Base-by-base conservation (phyloP, 1,140 invertebrate genomes). In the Heliconius melpomene region DNA sequence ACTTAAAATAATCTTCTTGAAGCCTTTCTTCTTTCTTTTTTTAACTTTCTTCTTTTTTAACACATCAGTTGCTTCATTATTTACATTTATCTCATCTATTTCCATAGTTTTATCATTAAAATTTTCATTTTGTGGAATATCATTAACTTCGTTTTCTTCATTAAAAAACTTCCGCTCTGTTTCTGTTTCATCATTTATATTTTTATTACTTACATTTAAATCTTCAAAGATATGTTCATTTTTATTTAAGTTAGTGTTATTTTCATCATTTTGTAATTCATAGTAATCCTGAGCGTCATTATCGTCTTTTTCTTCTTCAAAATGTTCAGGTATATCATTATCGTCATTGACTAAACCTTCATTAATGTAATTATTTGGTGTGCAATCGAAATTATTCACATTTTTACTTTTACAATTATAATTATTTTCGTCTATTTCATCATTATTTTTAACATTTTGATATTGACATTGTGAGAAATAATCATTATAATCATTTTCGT, bases 1-100 rank as follows among this genome's bases (percentile, higher is more conserved):
- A 75, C 82, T 87, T 1, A 92, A 78, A 38, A 88, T 38, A 77
- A 90, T 88, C 81, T 90, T 92, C 26, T 88, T 86, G 26, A 86
- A 88, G 73, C 77, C 79, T 72, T 83, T 86, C 75, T 86, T 86
- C 36, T 81, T 87, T 26, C 32, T 54, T 52, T 84, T 84, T 66
- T 87, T 88, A 23, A 75, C 79, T 77, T 87, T 91, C 16, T 74
- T 66, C 70, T 85, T 83, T 40, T 73, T 57, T n/a, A 8, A 23
- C 75, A 80, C 57, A 38, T 72, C 36, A 38, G 8, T n/a, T 20
- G 20, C 18, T 26, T 72, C 71, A 72, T 72, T 72, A 72, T 78
- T n/a, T 57, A 57, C 23, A 73, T 82, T 71, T 72, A 16, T 57
- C 57, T 78, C 29, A 74, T 77, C 54, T 38, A 74, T 57, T 75